A percentile compares a stretch with the other conserved stretches of the same genome.
phyloP scores from a whole-genome alignment of 2,797 vertebrate species.

The Rhinogobio ventralis region DNA sequence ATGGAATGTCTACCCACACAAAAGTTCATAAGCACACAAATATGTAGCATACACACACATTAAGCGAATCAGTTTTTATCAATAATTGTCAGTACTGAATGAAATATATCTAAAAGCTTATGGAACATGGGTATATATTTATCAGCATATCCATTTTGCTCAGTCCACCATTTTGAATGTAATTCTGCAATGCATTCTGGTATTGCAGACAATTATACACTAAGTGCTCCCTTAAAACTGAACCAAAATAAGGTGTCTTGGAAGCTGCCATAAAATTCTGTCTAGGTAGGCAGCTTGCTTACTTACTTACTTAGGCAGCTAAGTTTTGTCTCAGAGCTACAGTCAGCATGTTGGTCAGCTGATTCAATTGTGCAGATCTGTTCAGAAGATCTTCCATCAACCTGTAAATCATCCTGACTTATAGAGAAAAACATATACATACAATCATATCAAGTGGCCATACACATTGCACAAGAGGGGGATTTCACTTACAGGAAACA shows the following conservation, averaged over 20 bases:
- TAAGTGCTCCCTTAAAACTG: background rate
- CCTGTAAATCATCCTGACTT: constrained; percentile 3
- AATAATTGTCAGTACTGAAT: too few relatives aligned
- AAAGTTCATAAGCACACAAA: background rate
- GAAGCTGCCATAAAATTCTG: constrained; percentile 1
- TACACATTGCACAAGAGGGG: background rate
- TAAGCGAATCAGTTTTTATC: background rate
- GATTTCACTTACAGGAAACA: constrained; percentile 22
- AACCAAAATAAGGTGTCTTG: background rate
- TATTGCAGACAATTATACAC: background rate
- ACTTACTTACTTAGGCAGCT: too few relatives aligned
- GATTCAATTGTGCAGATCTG: background rate
- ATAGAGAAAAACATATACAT: background rate
- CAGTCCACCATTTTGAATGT: background rate
- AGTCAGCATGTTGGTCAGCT: constrained; percentile 1
- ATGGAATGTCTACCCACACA: background rate
- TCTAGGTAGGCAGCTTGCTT: background rate
- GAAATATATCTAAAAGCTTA: background rate
- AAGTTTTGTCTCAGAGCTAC: background rate
- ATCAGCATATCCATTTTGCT: background rate
- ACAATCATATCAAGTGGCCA: background rate
- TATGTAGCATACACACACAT: background rate
- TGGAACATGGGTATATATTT: background rate
- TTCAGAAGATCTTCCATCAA: background rate
- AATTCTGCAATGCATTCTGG: background rate